Evolutionary conservation across 1,140 invertebrate genomes (phyloP).

Genomic region (Muscidifurax raptorellus): DNA sequence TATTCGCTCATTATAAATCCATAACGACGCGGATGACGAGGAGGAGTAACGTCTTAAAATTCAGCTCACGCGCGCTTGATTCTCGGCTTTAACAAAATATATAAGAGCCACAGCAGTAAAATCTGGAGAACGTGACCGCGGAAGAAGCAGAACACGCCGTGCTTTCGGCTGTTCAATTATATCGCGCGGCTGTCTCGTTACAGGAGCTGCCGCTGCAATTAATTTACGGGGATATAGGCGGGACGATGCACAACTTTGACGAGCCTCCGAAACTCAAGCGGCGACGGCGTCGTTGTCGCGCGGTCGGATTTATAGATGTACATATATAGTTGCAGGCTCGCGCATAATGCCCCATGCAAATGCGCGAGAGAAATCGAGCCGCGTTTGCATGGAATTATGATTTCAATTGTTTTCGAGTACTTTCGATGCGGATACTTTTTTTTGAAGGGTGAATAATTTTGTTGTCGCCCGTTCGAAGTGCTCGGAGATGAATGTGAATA

Average conservation of each 20-base stretch:
- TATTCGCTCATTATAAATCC: neutral
- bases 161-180: conserved; percentile 31
- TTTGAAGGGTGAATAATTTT: too few species aligned
- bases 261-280: neutral
- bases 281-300: neutral
- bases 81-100: neutral
- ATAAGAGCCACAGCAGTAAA: neutral
- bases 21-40: neutral
- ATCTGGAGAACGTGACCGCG: neutral
- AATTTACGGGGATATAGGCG: conserved; percentile 9
- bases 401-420: too few species aligned
- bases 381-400: conserved; percentile 3
- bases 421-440: too few species aligned
- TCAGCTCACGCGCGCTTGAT: neutral
- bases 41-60: neutral
- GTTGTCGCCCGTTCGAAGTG: too few species aligned
- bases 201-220: conserved; percentile 11
- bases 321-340: neutral
- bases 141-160: neutral
- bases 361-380: neutral
- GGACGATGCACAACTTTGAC: neutral
- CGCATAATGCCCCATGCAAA: conserved; percentile 36
- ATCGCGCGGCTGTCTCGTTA: conserved; percentile 31
- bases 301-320: neutral
- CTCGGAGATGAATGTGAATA: too few species aligned